Base-by-base conservation (phyloP, 2,797 vertebrate genomes). In the Austrolebias charrua region DNA sequence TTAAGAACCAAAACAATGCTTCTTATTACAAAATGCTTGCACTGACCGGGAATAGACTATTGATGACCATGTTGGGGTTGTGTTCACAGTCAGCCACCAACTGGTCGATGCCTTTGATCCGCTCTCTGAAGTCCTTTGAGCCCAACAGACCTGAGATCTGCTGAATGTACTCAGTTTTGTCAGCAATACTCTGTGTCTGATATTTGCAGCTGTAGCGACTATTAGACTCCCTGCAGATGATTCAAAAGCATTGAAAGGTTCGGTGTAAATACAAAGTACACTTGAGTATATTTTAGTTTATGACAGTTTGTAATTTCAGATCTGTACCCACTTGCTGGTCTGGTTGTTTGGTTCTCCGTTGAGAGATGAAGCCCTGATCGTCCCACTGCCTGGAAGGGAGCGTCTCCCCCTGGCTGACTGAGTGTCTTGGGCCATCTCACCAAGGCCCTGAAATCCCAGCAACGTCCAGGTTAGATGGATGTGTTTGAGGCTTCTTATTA, bases 41-140 rank as follows among this genome's bases (percentile, higher is more conserved):
- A 84, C 85, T 69, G 65, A 94, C 94, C 60, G 90, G 93, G 55
- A 91, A 91, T 60, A 98, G 87, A 81, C 93, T 95, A 38, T 90
- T 79, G 45, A 94, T 86, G 74, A 98, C 90, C 74, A 96, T 73
- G 43, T 85, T 93, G 1, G 92, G 93, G 79, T 91, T 94, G 73
- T 91, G 90, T 89, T 95, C 89, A 19, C 94, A 93, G 81, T 96
- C 94, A 1, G 76, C 73, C 46, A 93, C 84, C 47, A 98, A 90
- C 83, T 95, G 95, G 71, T 95, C 94, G 8, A 98, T 94, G 63
- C 94, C 96, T 76, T 80, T 90, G 64, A 97, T 93, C 54, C 95
- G 92, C 66, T 96, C 95, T 12, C 94, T 92, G 87, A 98, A 98
- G 78, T 98, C 97, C 60, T 92, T 95, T 55, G 95, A 95, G 4